These are phyloP conservation scores for Elgaria multicarinata DNA, from an alignment of 2,113 vertebrate genomes.

Conservation along the genomic window DNA sequence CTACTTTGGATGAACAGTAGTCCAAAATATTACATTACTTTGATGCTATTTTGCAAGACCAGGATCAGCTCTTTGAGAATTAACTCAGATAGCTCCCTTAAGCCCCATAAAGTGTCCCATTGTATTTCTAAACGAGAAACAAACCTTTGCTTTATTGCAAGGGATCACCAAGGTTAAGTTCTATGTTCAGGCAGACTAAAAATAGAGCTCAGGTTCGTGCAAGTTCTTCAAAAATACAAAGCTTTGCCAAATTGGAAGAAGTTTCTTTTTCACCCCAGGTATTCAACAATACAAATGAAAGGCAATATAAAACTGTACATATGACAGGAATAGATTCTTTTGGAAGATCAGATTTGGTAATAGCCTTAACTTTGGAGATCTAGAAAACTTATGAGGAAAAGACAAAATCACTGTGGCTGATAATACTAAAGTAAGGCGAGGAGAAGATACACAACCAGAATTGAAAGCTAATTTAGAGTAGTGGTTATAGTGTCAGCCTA, in stretches of 20 bases:
- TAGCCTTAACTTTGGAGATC: no score
- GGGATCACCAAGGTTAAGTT: slow-evolving; percentile 36
- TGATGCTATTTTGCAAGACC: slow-evolving; percentile 1
- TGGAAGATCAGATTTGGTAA: background rate
- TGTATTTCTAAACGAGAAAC: slow-evolving; percentile 20
- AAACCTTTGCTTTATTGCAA: slow-evolving; percentile 10
- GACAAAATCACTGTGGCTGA: background rate
- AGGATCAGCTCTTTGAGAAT: slow-evolving; percentile 36
- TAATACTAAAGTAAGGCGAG: background rate
- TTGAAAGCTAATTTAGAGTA: no score
- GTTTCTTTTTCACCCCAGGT: background rate
- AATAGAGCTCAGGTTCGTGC: slow-evolving; percentile 39
- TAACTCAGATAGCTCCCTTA: slow-evolving; percentile 26
- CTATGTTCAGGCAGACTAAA: slow-evolving; percentile 51
- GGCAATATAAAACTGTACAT: background rate
- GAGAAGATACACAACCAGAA: no score
- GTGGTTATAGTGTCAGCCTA: no score
- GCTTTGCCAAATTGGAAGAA: accelerated
- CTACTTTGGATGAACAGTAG: accelerated
- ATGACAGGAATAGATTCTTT: accelerated
- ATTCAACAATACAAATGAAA: accelerated
- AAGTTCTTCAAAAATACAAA: background rate
- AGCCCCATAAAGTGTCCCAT: background rate
- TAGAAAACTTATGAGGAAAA: background rate
- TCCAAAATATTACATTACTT: background rate